Evolutionary conservation across 30 jellyfish, hydroid and myxozoan genomes (phyloP), one percentile per base, ranked within the genome.

Genomic region (Clytia hemisphaerica): DNA sequence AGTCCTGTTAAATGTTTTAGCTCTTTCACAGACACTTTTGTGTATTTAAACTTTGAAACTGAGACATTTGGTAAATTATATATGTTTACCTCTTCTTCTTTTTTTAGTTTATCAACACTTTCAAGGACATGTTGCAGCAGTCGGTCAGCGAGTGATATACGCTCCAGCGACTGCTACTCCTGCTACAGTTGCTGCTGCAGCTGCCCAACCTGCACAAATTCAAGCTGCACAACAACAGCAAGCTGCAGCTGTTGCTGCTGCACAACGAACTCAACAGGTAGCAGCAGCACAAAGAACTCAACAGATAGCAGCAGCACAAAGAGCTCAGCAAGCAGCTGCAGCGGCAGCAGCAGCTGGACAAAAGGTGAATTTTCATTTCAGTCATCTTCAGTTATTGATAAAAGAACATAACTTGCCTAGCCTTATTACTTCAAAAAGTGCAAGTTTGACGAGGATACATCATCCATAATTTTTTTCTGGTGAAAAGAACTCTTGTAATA

Each of bases 141-240:
- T 45, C 0, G 78, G 78, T 14, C 78, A 61, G 25, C 29, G 70
- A 65, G 78, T 65, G 18, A 65, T 65, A 14, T 65, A 32, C 25
- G 12, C 78, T 31, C 14, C 67, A 33, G 3, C 67, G 26, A 36
- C 64, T n/a, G n/a, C n/a, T n/a, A n/a, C n/a, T n/a, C n/a, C n/a
- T n/a, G n/a, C n/a, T n/a, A n/a, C n/a, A n/a, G n/a, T 33, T 15
- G 26, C 26, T 51, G 25, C 10, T 19, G 25, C 66, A 6, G 66
- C 66, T 10, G 83, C 45, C 4, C 90, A 77, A 48, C 90, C 65
- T 5, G 44, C 67, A 21, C 90, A 77, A 38, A 67, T 49, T 1
- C 18, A 75, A 49, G 36, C 89, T n/a, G n/a, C 59, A 31, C 92
- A 76, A 37, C 95, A 83, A 47, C 83, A 64, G 45, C 88, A 75